Evolutionary conservation across 2,113 vertebrate genomes (phyloP).

Genomic region (Dendropsophus ebraccatus): DNA sequence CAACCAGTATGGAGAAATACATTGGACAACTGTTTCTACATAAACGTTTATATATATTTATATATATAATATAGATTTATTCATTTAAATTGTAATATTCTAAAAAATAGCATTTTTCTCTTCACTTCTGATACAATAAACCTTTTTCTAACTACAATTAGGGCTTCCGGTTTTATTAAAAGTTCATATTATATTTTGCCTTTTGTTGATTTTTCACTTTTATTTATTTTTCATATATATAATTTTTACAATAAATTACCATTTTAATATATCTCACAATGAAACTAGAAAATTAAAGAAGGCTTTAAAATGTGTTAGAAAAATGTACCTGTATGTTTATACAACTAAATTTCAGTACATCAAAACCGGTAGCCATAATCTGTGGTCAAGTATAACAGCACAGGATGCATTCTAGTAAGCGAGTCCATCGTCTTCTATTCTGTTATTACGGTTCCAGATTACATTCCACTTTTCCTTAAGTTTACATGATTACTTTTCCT

Average conservation of each 20-base stretch:
- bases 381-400: background rate
- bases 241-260: constrained; percentile 11
- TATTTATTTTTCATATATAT: background rate
- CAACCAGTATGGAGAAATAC: constrained; percentile 35
- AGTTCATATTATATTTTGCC: background rate
- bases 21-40: constrained; percentile 24
- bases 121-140: constrained; percentile 21
- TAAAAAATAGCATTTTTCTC: constrained; percentile 43
- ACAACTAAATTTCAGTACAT: background rate
- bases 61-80: constrained; percentile 50
- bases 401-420: constrained; percentile 9
- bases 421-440: background rate
- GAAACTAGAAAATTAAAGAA: background rate
- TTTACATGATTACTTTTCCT: background rate
- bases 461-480: constrained; percentile 2
- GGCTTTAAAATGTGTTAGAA: background rate
- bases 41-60: constrained; percentile 20
- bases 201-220: background rate
- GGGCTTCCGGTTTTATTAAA: constrained; percentile 35
- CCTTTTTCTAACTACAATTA: background rate
- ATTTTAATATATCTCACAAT: background rate
- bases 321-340: constrained; percentile 1
- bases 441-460: background rate
- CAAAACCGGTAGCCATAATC: constrained; percentile 33
- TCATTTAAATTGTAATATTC: constrained; percentile 25